A percentile compares a stretch with the other conserved stretches of the same genome.
phyloP scores from a whole-genome alignment of 2,888 invertebrate species.

The Onchidella celtica region DNA sequence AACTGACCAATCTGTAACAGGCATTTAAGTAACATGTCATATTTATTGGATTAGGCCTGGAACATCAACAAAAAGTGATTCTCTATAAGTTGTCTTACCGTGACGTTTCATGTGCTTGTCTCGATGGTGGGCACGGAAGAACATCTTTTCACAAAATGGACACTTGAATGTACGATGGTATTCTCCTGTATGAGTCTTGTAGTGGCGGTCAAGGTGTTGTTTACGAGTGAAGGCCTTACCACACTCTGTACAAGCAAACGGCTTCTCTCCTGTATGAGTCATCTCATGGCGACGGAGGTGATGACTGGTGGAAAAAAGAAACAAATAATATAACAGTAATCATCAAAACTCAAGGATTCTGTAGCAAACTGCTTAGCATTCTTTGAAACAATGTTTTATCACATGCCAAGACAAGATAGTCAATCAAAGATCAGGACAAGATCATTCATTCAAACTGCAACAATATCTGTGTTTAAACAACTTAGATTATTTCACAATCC shows the following conservation, averaged over 20 bases:
- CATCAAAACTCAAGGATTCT: too few relatives aligned
- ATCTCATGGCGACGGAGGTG: slow-evolving; percentile 55
- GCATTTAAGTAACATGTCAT: too few relatives aligned
- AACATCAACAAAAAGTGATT: background rate
- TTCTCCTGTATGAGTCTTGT: slow-evolving; percentile 55
- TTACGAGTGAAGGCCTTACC: slow-evolving; percentile 57
- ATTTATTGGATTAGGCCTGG: too few relatives aligned
- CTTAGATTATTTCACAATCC: too few relatives aligned
- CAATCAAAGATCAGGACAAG: too few relatives aligned
- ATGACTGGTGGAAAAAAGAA: slow-evolving; percentile 43
- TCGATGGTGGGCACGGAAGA: slow-evolving; percentile 55
- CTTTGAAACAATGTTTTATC: too few relatives aligned
- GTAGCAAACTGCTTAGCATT: too few relatives aligned
- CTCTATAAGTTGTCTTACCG: slow-evolving; percentile 24
- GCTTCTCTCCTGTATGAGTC: slow-evolving; percentile 56
- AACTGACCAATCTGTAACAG: too few relatives aligned
- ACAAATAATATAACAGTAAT: background rate
- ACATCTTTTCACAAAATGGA: slow-evolving; percentile 57
- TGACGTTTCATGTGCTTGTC: slow-evolving; percentile 57
- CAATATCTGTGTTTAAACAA: too few relatives aligned
- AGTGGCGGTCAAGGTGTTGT: slow-evolving; percentile 56
- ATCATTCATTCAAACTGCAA: too few relatives aligned
- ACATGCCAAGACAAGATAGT: too few relatives aligned
- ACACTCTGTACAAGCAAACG: slow-evolving; percentile 54
- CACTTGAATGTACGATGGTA: slow-evolving; percentile 52